phyloP scores from a whole-genome alignment of 2,888 invertebrate genomes.

The Epicampocera succincta region DNA sequence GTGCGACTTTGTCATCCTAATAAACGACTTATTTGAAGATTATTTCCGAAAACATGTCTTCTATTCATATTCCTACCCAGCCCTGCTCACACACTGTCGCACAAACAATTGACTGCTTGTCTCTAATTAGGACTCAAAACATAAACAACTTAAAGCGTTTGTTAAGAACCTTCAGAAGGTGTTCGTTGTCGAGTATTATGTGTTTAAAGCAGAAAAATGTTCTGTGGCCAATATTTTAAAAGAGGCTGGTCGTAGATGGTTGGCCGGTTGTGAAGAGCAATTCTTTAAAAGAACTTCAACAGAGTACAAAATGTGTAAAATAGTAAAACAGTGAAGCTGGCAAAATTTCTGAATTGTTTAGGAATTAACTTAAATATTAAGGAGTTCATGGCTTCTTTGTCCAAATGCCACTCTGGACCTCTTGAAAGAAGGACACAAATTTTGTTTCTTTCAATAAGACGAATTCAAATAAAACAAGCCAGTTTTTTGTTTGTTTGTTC shows the following conservation, averaged over 20 bases:
- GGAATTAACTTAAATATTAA: too few relatives aligned
- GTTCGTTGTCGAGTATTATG: conserved; percentile 20
- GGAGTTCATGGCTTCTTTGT: too few relatives aligned
- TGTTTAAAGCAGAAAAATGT: not conserved
- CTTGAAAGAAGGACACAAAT: too few relatives aligned
- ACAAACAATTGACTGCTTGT: conserved; percentile 32
- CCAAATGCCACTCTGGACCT: too few relatives aligned
- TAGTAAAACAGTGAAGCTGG: too few relatives aligned
- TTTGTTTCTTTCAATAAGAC: too few relatives aligned
- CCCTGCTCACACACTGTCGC: not conserved
- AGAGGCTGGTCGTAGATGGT: not conserved
- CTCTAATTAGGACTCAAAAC: conserved; percentile 44
- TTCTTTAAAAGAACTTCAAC: too few relatives aligned
- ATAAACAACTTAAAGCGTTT: conserved; percentile 55
- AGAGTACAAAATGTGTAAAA: too few relatives aligned
- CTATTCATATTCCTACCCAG: conserved; percentile 31
- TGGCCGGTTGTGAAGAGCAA: too few relatives aligned
- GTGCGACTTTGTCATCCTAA: conserved; percentile 28
- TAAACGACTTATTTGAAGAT: conserved; percentile 53
- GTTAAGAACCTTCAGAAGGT: conserved; percentile 38
- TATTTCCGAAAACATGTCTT: conserved; percentile 54
- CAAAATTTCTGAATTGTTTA: too few relatives aligned
- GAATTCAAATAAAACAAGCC: too few relatives aligned
- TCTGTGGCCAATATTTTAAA: not conserved
- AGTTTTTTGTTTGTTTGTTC: too few relatives aligned